phyloP scores from a whole-genome alignment of 2,797 vertebrate genomes.

The Catharus ustulatus region DNA sequence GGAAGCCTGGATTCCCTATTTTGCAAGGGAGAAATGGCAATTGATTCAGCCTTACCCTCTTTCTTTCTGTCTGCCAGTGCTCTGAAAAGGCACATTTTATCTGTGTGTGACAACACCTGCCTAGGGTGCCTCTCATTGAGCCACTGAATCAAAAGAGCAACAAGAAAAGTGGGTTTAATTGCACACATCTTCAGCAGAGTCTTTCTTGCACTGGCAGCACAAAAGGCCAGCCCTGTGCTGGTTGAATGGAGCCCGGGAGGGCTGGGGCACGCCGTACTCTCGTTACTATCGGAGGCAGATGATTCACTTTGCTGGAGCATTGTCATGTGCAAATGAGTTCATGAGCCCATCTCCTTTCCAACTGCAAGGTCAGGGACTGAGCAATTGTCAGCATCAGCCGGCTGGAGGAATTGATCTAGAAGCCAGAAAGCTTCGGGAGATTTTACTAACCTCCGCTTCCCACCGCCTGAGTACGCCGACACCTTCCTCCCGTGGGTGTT shows the following conservation, averaged over 20 bases:
- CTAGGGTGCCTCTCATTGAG: constrained; percentile 71
- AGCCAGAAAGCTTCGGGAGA: constrained; percentile 43
- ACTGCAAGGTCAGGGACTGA: constrained; percentile 72
- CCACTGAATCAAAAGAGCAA: constrained; percentile 79
- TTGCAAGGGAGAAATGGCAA: constrained; percentile 66
- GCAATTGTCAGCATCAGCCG: constrained; percentile 74
- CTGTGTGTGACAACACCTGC: constrained; percentile 79
- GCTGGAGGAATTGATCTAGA: constrained; percentile 68
- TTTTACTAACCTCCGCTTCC: constrained; percentile 49
- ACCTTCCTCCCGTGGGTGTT: constrained; percentile 47
- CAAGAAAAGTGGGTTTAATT: constrained; percentile 82
- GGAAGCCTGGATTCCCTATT: constrained; percentile 41
- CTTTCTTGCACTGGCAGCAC: constrained; percentile 75
- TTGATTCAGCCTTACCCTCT: constrained; percentile 65
- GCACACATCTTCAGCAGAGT: constrained; percentile 74
- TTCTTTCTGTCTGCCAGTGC: constrained; percentile 47
- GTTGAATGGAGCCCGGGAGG: constrained; percentile 73
- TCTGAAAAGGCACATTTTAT: constrained; percentile 73
- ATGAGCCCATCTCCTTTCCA: constrained; percentile 76
- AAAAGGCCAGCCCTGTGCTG: constrained; percentile 71
- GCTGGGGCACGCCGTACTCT: constrained; percentile 77
- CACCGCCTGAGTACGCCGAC: background rate
- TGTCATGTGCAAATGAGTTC: constrained; percentile 81
- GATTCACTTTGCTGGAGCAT: constrained; percentile 74
- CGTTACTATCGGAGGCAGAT: constrained; percentile 74